Percentiles rank a stretch among this genome's conserved stretches.
phyloP scores from a whole-genome alignment of 2,888 invertebrate species.

The Agrilus cyanescens region DNA sequence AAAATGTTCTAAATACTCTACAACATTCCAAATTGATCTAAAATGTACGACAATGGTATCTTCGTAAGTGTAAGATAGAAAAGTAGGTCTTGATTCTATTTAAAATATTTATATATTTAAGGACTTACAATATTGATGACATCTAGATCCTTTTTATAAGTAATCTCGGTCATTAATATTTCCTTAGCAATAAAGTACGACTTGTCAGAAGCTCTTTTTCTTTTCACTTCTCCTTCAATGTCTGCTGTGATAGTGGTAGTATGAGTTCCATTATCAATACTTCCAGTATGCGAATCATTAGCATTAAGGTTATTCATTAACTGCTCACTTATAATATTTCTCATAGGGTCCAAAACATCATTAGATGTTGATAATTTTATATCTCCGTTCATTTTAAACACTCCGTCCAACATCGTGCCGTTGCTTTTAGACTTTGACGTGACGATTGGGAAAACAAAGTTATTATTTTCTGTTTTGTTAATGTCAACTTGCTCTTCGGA shows the following conservation, averaged over 20 bases:
- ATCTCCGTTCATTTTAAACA: conserved; percentile 33
- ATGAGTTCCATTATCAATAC: conserved; percentile 22
- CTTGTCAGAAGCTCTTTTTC: conserved; percentile 40
- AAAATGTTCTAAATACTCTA: too few relatives aligned
- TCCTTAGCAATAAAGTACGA: conserved; percentile 84
- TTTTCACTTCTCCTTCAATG: conserved; percentile 34
- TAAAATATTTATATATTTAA: too few relatives aligned
- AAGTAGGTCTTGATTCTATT: too few relatives aligned
- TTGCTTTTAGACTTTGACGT: conserved; percentile 33
- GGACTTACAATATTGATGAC: conserved; percentile 72
- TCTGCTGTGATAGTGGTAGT: conserved; percentile 34
- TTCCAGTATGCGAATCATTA: conserved; percentile 13
- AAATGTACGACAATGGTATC: too few relatives aligned
- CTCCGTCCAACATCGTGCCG: conserved; percentile 23
- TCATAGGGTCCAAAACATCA: conserved; percentile 23
- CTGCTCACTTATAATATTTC: conserved; percentile 29
- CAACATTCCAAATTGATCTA: too few relatives aligned
- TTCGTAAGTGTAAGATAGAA: too few relatives aligned
- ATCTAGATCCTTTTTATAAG: conserved; percentile 89
- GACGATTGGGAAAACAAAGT: conserved; percentile 32
- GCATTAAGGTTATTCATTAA: conserved; percentile 34
- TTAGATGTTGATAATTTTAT: conserved; percentile 16
- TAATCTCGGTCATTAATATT: conserved; percentile 88
- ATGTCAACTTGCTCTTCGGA: conserved; percentile 9
- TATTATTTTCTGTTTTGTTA: conserved; percentile 26